Conservation (phyloP, 2,888 invertebrate genomes). For the Mythimna albipuncta region DNA sequence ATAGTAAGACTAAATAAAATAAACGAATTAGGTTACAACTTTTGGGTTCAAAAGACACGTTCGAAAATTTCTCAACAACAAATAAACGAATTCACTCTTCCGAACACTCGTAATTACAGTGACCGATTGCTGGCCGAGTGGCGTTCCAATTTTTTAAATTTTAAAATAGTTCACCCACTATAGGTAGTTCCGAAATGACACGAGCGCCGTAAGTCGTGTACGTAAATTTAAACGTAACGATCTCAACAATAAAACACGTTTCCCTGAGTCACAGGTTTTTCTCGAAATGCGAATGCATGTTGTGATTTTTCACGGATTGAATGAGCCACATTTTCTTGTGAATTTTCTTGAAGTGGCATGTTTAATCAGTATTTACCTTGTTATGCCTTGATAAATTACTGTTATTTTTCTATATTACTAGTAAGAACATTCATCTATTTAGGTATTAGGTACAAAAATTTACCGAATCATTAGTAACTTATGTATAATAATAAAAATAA, state of each 20-base stretch:
- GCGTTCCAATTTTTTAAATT: slow-evolving; percentile 61
- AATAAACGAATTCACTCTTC: slow-evolving; percentile 44
- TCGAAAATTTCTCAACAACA: slow-evolving; percentile 31
- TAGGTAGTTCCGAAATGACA: slow-evolving; percentile 53
- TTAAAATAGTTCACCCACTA: slow-evolving; percentile 63
- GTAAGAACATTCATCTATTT: no score
- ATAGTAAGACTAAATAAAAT: no score
- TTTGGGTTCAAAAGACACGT: slow-evolving; percentile 6
- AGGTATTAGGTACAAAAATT: neutral
- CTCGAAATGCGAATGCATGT: slow-evolving; percentile 56
- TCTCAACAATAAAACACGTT: slow-evolving; percentile 62
- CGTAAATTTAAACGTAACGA: slow-evolving; percentile 66
- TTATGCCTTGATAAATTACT: neutral
- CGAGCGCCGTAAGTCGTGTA: slow-evolving; percentile 47
- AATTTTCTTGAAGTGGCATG: slow-evolving; percentile 19
- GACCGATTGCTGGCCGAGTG: slow-evolving; percentile 53
- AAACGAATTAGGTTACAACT: slow-evolving; percentile 7
- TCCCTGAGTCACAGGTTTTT: slow-evolving; percentile 62
- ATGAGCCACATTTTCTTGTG: slow-evolving; percentile 57
- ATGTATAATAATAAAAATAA: no score
- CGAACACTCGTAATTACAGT: slow-evolving; percentile 47
- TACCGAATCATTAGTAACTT: neutral
- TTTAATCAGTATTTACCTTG: slow-evolving; percentile 2
- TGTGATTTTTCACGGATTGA: slow-evolving; percentile 54
- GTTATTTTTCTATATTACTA: no score